Percentiles rank a stretch among this genome's conserved stretches.
Evolutionary conservation across 2,888 invertebrate genomes (phyloP).

Genomic region (Lepidochrysops patricia): DNA sequence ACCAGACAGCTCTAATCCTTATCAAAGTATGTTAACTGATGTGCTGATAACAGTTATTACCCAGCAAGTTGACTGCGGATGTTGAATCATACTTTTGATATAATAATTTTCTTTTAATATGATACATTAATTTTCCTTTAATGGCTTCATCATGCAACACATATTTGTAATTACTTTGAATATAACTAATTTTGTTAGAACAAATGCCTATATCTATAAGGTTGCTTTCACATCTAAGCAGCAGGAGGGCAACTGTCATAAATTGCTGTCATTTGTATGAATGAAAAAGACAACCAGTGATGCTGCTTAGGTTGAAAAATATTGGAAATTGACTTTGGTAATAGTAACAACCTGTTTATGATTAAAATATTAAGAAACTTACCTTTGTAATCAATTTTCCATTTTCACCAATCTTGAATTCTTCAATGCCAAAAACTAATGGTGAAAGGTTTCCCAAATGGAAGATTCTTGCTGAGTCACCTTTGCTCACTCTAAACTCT

Average conservation of each 20-base stretch:
- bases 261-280: too few relatives aligned
- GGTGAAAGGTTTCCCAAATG: constrained; percentile 68
- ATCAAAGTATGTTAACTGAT: not conserved
- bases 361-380: constrained; percentile 20
- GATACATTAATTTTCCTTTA: too few relatives aligned
- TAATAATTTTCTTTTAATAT: not conserved
- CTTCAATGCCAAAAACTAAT: constrained; percentile 61
- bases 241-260: too few relatives aligned
- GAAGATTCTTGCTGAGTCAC: constrained; percentile 65
- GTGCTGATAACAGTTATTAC: not conserved
- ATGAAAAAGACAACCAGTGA: too few relatives aligned
- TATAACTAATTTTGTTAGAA: not conserved
- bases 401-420: constrained; percentile 59
- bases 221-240: too few relatives aligned
- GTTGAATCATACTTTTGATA: not conserved
- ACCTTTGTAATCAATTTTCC: constrained; percentile 64
- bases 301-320: too few relatives aligned
- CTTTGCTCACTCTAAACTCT: constrained; percentile 63
- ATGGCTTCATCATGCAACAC: not conserved
- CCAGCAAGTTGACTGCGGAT: not conserved
- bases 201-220: too few relatives aligned
- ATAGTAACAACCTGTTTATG: too few relatives aligned
- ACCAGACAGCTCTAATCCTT: not conserved
- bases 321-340: too few relatives aligned
- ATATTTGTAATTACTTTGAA: not conserved